Evolutionary conservation across 2,888 invertebrate genomes (phyloP).

Genomic region (Dicyrtomina minuta): DNA sequence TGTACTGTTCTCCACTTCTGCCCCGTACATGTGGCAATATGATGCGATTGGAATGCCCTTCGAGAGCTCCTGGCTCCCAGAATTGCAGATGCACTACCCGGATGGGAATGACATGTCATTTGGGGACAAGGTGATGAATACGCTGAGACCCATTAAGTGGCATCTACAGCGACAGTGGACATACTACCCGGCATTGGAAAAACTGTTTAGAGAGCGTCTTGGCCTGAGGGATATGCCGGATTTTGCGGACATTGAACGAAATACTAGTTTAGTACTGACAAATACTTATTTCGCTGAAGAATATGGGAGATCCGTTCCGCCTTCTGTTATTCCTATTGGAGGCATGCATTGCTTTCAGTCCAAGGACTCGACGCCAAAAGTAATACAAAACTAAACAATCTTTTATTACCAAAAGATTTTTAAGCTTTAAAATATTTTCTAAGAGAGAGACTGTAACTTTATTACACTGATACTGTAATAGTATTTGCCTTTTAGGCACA

Average conservation of each 20-base stretch:
- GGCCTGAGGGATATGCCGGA: constrained; percentile 31
- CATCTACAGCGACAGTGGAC: constrained; percentile 15
- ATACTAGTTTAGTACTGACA: constrained; percentile 40
- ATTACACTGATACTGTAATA: too few species aligned
- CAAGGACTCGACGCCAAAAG: constrained; percentile 20
- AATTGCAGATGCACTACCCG: constrained; percentile 33
- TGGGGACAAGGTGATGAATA: constrained; percentile 31
- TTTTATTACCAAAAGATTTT: not conserved
- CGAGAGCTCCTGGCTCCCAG: constrained; percentile 44
- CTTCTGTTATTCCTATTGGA: constrained; percentile 31
- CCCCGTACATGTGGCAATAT: constrained; percentile 35
- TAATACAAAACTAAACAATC: not conserved
- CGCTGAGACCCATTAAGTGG: constrained; percentile 39
- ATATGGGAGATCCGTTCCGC: constrained; percentile 41
- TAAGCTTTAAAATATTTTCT: too few species aligned
- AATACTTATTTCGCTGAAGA: constrained; percentile 45
- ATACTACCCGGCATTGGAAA: constrained; percentile 38
- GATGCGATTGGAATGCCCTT: constrained; percentile 39
- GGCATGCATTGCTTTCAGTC: constrained; percentile 12
- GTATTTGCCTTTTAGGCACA: too few species aligned
- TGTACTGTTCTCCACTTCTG: constrained; percentile 39
- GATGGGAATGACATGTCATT: constrained; percentile 37
- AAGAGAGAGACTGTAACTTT: too few species aligned
- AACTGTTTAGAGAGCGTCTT: constrained; percentile 29
- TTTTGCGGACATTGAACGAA: constrained; percentile 39